Percentiles rank a stretch among this genome's conserved stretches.
phyloP scores from a whole-genome alignment of 1,140 invertebrate species.

The Hirudo medicinalis region DNA sequence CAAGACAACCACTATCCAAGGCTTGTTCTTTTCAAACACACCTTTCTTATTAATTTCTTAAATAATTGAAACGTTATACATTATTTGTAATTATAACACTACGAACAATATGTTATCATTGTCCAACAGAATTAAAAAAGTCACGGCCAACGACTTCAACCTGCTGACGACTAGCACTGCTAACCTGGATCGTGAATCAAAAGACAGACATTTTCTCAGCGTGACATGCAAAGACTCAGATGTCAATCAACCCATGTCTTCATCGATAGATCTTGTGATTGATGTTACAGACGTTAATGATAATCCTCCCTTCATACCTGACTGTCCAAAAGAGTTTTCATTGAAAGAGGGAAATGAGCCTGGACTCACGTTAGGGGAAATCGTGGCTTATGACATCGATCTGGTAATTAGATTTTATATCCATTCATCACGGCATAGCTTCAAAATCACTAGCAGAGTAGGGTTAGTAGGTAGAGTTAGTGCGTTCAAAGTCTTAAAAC shows the following conservation, averaged over 20 bases:
- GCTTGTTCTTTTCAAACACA: neutral
- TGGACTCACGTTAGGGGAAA: neutral
- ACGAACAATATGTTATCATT: neutral
- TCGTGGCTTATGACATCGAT: neutral
- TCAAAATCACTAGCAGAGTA: too few relatives aligned
- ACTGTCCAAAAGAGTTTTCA: neutral
- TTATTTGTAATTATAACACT: neutral
- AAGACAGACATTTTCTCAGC: neutral
- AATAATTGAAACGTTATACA: neutral
- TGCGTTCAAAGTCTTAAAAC: neutral
- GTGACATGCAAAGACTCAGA: constrained; percentile 4
- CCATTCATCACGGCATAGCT: neutral
- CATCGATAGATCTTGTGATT: neutral
- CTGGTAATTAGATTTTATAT: neutral
- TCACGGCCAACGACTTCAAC: neutral
- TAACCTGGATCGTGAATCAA: neutral
- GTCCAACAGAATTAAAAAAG: neutral
- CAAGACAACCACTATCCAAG: neutral
- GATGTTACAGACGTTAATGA: neutral
- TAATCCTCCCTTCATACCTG: neutral
- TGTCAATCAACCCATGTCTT: neutral
- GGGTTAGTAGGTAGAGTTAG: too few relatives aligned
- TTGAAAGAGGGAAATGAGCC: neutral
- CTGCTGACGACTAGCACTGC: neutral
- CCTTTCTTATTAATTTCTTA: neutral